phyloP scores from a whole-genome alignment of 2,113 vertebrate species.

The Xiphophorus hellerii region DNA sequence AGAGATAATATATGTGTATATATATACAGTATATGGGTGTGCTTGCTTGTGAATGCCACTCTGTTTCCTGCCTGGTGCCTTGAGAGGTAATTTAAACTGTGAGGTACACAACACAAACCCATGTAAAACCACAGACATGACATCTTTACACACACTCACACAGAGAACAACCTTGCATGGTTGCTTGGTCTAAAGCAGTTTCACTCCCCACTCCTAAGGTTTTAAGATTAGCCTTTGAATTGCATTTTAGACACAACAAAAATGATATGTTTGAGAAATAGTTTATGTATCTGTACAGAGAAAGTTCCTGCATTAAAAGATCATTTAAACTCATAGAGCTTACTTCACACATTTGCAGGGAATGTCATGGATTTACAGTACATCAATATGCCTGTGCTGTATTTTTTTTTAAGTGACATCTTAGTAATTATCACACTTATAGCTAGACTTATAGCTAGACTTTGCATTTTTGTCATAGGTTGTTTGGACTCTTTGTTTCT shows the following conservation, averaged over 20 bases:
- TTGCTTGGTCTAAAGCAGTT: neutral
- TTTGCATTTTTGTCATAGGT: too few species aligned
- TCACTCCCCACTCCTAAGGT: neutral
- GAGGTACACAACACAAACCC: conserved; percentile 46
- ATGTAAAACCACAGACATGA: conserved; percentile 28
- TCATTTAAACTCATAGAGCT: conserved; percentile 31
- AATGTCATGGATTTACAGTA: too few species aligned
- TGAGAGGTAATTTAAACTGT: conserved; percentile 58
- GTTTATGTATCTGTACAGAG: conserved; percentile 15
- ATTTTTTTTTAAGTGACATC: too few species aligned
- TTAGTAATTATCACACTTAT: too few species aligned
- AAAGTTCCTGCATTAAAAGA: conserved; percentile 45
- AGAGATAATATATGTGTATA: neutral
- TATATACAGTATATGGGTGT: neutral
- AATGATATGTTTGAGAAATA: conserved; percentile 28
- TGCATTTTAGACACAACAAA: conserved; percentile 45
- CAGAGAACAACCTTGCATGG: conserved; percentile 8
- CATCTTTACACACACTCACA: conserved; percentile 12
- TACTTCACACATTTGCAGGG: conserved; percentile 18
- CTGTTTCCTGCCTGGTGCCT: conserved; percentile 23
- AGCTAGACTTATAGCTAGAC: too few species aligned
- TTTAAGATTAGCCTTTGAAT: conserved; percentile 35
- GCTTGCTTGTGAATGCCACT: conserved; percentile 8
- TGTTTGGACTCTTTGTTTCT: too few species aligned
- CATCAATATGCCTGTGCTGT: too few species aligned